Evolutionary conservation across 2,888 invertebrate species (phyloP), one percentile per base, ranked within the genome.

Genomic region (Papilio gigon): DNA sequence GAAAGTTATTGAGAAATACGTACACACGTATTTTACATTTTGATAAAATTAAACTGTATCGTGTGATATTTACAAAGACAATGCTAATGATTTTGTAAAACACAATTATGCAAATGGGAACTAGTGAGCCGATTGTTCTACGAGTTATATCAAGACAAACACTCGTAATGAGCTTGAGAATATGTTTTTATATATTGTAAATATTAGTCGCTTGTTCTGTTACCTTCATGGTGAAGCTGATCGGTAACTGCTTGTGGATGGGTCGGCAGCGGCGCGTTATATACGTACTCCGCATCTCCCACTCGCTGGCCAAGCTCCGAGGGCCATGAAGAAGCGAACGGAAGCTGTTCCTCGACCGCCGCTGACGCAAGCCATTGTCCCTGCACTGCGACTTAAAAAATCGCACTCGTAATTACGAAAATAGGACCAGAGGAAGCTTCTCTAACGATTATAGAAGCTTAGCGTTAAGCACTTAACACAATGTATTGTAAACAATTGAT

Each of bases 201-300:
- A 64, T 73, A 73, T 42, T 68, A 70, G 68, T 70, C 74, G 78
- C 25, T 68, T n/a, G 14, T 65, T 60, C 33, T 73, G 80, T 83
- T 90, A 91, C 91, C 91, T 91, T 91, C 91, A 91, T 91, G 85
- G 73, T 87, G 90, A 85, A 85, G 89, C 88, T 86, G 83, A 83
- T 80, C 80, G 86, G 81, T 85, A 81, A 88, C 84, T 91, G 90
- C 86, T 82, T 88, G 86, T 75, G 83, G 82, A 81, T 84, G 82
- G 82, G 77, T 83, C 80, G 82, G 78, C 77, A 80, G 77, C 79
- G 80, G 79, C 80, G 83, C 83, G 81, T 90, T 91, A 84, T 90
- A 91, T 90, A 89, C 84, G 79, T 80, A 85, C 79, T 81, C 79
- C 78, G 75, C 77, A 76, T 84, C 90, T 88, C 90, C 90, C 91